These are phyloP conservation scores for Hymenochirus boettgeri DNA, from an alignment of 2,113 vertebrate genomes.

Conservation along the genomic window DNA sequence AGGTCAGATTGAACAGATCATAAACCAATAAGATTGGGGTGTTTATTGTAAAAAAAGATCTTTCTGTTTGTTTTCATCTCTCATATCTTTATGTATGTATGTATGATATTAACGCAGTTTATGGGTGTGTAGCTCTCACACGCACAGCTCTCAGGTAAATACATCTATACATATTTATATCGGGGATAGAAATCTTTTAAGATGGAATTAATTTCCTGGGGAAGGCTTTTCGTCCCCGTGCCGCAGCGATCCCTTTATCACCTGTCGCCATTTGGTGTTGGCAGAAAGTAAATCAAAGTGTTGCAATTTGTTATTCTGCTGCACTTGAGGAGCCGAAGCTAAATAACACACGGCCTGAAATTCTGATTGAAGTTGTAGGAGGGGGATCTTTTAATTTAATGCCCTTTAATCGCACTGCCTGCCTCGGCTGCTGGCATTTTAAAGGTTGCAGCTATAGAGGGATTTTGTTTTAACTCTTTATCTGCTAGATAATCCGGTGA, in stretches of 20 bases:
- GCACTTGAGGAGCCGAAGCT: slow-evolving; percentile 83
- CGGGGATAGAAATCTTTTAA: slow-evolving; percentile 89
- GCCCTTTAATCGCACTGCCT: slow-evolving; percentile 81
- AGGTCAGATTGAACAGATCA: too few relatives aligned
- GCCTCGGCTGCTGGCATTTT: slow-evolving; percentile 75
- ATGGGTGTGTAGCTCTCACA: background rate
- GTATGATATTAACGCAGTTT: slow-evolving; percentile 13
- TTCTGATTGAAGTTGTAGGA: slow-evolving; percentile 84
- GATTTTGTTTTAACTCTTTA: slow-evolving; percentile 23
- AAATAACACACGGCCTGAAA: slow-evolving; percentile 84
- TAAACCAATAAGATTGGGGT: too few relatives aligned
- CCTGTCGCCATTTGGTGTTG: slow-evolving; percentile 87
- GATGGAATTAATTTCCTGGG: slow-evolving; percentile 94
- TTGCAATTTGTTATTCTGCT: slow-evolving; percentile 80
- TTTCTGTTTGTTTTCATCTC: too few relatives aligned
- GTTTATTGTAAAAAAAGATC: too few relatives aligned
- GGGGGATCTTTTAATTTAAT: slow-evolving; percentile 89
- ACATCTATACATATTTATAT: slow-evolving; percentile 40
- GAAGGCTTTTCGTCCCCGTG: slow-evolving; percentile 86
- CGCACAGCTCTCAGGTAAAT: slow-evolving; percentile 18
- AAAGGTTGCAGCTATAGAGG: slow-evolving; percentile 60
- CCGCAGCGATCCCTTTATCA: slow-evolving; percentile 87
- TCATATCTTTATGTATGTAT: slow-evolving; percentile 7
- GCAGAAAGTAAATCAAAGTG: slow-evolving; percentile 85
- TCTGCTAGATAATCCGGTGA: background rate